Conservation (phyloP, 2,113 vertebrate genomes). For the Prochilodus magdalenae region DNA sequence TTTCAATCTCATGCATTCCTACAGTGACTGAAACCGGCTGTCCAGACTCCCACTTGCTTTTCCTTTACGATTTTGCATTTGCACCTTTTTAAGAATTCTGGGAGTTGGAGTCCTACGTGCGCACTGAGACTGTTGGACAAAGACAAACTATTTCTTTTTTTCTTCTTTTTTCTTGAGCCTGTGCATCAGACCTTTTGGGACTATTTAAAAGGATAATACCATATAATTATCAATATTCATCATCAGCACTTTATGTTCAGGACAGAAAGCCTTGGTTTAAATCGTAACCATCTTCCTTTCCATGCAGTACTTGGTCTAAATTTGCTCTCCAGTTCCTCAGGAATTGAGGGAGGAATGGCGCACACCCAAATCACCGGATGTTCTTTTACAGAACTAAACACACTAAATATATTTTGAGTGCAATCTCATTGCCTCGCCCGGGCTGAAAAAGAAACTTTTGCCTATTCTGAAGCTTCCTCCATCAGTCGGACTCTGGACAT, state of each 20-base stretch:
- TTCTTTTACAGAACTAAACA: constrained; percentile 60
- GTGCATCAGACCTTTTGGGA: constrained; percentile 34
- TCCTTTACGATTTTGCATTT: constrained; percentile 41
- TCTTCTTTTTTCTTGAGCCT: neutral
- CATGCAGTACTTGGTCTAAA: constrained; percentile 24
- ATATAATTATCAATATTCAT: constrained; percentile 42
- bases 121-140: constrained; percentile 75
- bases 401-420: constrained; percentile 63
- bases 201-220: constrained; percentile 40
- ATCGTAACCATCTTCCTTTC: constrained; percentile 24
- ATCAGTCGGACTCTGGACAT: constrained; percentile 53
- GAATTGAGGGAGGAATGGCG: constrained; percentile 59
- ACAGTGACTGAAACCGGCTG: constrained; percentile 50
- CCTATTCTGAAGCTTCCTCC: constrained; percentile 44
- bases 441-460: constrained; percentile 25
- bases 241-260: constrained; percentile 59
- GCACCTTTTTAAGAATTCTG: constrained; percentile 73
- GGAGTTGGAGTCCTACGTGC: constrained; percentile 73
- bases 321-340: constrained; percentile 63
- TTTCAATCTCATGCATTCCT: constrained; percentile 74
- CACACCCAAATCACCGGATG: constrained; percentile 52
- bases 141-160: constrained; percentile 54
- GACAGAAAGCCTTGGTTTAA: constrained; percentile 28
- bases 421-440: constrained; percentile 50
- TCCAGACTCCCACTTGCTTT: constrained; percentile 28